Evolutionary conservation across 2,888 invertebrate species (phyloP), one percentile per base, ranked within the genome.

Genomic region (Dione juno): DNA sequence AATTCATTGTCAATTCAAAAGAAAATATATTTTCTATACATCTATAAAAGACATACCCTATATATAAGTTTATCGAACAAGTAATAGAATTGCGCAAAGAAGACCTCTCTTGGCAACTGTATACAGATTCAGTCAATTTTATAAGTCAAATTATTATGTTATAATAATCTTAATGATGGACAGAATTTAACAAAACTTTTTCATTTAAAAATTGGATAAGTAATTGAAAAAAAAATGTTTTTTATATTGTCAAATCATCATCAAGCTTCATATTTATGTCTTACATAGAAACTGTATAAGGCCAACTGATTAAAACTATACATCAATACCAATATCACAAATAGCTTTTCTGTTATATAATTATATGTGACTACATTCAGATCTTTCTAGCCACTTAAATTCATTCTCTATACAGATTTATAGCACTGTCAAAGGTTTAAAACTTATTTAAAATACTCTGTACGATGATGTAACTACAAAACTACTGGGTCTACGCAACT

Each of bases 361-460:
- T 83, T 79, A 50, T 50, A 78, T 79, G 82, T 79, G 81, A 82
- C 79, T 82, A 73, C 5, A 5, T 73, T 78, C 78, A 73, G 78
- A 81, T 78, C 57, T 66, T 69, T 80, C 79, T 80, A 83, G 82
- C 83, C 85, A 87, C 88, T 85, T 89, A 89, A 91, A 92, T 89
- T 89, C 87, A 86, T 88, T 86, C 84, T 84, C 84, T 88, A 82
- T 88, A 90, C 86, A 90, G 82, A 83, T 86, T 86, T 84, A 83
- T 83, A 82, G 87, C 83, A 85, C 81, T 86, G 89, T 91, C 89
- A 87, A 88, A 82, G 83, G 83, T 86, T 91, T 91, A 89, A 90
- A 92, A 90, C 92, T 92, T 92, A 91, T 89, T 90, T 86, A 87
- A 90, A 89, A 90, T 88, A 88, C 83, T 86, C 80, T 80, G 85